Conservation (phyloP, 2,888 invertebrate species). For the Sphaerophoria taeniata region DNA sequence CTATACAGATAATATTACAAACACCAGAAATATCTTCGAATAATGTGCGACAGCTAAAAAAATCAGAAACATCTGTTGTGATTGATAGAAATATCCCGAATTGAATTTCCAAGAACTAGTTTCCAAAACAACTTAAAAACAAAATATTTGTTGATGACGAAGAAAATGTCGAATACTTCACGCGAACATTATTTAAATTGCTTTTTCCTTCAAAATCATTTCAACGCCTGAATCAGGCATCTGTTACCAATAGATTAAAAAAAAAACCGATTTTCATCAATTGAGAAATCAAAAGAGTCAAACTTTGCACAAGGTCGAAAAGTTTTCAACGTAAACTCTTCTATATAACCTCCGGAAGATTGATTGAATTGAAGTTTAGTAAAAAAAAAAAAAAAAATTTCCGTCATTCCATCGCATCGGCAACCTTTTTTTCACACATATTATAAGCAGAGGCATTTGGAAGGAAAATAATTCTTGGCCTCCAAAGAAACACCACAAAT, state of each 20-base stretch:
- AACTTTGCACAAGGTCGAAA: conserved; percentile 16
- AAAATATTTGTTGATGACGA: background rate
- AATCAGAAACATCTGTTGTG: too few relatives aligned
- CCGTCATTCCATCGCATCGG: background rate
- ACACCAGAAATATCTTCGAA: too few relatives aligned
- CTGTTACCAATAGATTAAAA: background rate
- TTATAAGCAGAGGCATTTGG: background rate
- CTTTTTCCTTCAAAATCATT: conserved; percentile 5
- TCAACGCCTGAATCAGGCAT: background rate
- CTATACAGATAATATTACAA: too few relatives aligned
- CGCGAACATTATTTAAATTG: background rate
- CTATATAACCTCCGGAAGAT: conserved; percentile 2
- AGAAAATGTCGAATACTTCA: background rate
- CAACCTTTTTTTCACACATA: background rate
- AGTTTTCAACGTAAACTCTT: conserved; percentile 13
- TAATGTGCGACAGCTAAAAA: too few relatives aligned
- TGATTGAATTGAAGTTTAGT: conserved; percentile 17
- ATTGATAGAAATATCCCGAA: too few relatives aligned
- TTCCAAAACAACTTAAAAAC: too few relatives aligned
- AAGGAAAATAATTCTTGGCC: background rate
- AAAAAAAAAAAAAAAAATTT: background rate
- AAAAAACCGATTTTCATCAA: background rate
- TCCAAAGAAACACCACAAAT: conserved; percentile 45
- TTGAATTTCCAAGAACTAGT: too few relatives aligned
- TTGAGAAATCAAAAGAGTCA: background rate